Evolutionary conservation across 2,113 vertebrate genomes (phyloP), one percentile per base, ranked within the genome.

Genomic region (Brachypodius melanocephalos): DNA sequence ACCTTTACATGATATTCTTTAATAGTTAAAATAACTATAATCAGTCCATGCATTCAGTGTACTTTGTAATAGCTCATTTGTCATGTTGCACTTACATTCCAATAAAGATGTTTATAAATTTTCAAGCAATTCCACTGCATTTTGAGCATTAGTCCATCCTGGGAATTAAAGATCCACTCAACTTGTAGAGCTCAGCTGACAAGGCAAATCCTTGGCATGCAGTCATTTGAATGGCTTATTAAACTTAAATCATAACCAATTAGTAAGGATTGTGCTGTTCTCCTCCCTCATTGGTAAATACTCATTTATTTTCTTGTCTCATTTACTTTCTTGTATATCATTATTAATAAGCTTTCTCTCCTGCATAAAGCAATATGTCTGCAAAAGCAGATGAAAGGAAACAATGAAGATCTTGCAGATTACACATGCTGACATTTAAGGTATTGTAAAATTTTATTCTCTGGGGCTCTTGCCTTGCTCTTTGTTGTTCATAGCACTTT

Each of bases 291-390:
- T 10, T 89, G 43, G 83, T 95, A 96, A 95, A 97, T 93, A 93
- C 48, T 87, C 12, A 90, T 97, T 91, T 94, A 87, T 95, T 92
- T 95, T 93, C 90, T 96, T 93, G 76, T 96, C 90, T 95, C 76
- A 84, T 89, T 88, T 95, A 89, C 45, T 95, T 89, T 71, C 65
- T 71, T 80, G 28, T 42, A 48, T 68, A 78, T 62, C n/a, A n/a
- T 74, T 92, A 84, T 72, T 93, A 97, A 93, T 84, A 92, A 90
- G 43, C 40, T 89, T 93, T 90, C 34, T 84, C 25, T 59, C 8
- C 61, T 65, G 65, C 57, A 81, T 74, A 71, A 81, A 84, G 36
- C 22, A 90, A 40, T n/a, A 77, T 55, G 43, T 4, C 38, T 58
- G 55, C 18, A 78, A 84, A 92, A 82, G 49, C 17, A 51, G 55